Conservation (phyloP, 1,140 invertebrate genomes). For the Musca domestica region DNA sequence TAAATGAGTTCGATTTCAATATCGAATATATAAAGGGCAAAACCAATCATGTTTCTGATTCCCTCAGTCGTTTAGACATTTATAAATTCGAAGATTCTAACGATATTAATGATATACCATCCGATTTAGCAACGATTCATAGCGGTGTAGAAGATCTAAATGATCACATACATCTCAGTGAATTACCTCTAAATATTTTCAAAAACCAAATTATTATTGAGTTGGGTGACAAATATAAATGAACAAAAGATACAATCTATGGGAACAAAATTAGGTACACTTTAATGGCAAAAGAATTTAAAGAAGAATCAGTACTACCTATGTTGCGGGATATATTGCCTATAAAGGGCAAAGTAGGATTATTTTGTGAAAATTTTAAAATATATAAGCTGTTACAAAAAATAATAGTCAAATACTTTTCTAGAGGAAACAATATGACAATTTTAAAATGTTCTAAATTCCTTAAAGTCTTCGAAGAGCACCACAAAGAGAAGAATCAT, state of each 20-base stretch:
- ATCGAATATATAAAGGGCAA: slow-evolving; percentile 37
- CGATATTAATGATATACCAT: neutral
- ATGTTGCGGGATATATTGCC: neutral
- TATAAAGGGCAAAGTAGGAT: neutral
- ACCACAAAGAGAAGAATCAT: slow-evolving; percentile 5
- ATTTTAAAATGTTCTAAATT: too few relatives aligned
- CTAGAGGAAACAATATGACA: too few relatives aligned
- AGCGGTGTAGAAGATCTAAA: too few relatives aligned
- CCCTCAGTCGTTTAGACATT: neutral
- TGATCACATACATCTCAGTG: neutral
- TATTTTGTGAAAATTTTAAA: too few relatives aligned
- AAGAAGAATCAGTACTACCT: neutral
- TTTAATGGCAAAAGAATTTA: neutral
- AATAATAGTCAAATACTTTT: neutral
- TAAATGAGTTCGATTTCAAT: slow-evolving; percentile 46
- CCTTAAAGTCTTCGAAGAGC: slow-evolving; percentile 7
- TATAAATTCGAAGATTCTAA: too few relatives aligned
- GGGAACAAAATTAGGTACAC: neutral
- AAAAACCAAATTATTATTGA: neutral
- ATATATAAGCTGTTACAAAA: neutral
- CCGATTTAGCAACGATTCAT: neutral
- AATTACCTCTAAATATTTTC: neutral
- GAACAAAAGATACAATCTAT: neutral
- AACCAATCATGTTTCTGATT: slow-evolving; percentile 7
- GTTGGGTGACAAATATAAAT: neutral